These are phyloP conservation scores for Smutsia gigantea DNA, from an alignment of 2,797 vertebrate species.

Conservation along the genomic window DNA sequence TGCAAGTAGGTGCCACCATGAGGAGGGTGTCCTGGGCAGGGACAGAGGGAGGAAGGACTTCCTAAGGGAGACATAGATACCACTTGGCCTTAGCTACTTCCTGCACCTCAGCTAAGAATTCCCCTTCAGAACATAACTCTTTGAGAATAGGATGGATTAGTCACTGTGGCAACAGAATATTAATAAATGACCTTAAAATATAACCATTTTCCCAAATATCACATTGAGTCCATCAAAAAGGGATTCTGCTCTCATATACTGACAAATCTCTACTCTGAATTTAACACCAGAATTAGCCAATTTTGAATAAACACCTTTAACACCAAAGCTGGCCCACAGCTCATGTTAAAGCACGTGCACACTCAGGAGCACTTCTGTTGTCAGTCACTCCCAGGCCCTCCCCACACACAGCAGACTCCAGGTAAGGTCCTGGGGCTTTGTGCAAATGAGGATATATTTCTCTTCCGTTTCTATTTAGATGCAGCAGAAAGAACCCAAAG, in stretches of 20 bases:
- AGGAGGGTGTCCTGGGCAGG: neutral
- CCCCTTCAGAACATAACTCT: slow-evolving; percentile 11
- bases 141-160: neutral
- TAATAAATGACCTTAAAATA: neutral
- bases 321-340: neutral
- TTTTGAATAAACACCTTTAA: slow-evolving; percentile 41
- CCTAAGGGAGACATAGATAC: too few species aligned
- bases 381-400: neutral
- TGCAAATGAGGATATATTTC: accelerated
- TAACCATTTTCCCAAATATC: neutral
- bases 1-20: neutral
- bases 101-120: neutral
- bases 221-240: neutral
- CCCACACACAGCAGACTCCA: neutral
- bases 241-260: neutral
- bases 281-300: neutral
- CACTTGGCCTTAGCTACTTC: neutral
- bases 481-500: neutral
- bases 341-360: neutral
- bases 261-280: neutral
- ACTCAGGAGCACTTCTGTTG: neutral
- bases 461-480: neutral
- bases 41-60: neutral
- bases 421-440: neutral
- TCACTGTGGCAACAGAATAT: neutral